These are phyloP conservation scores for Morelia viridis DNA, from an alignment of 2,797 vertebrate genomes.

Conservation along the genomic window DNA sequence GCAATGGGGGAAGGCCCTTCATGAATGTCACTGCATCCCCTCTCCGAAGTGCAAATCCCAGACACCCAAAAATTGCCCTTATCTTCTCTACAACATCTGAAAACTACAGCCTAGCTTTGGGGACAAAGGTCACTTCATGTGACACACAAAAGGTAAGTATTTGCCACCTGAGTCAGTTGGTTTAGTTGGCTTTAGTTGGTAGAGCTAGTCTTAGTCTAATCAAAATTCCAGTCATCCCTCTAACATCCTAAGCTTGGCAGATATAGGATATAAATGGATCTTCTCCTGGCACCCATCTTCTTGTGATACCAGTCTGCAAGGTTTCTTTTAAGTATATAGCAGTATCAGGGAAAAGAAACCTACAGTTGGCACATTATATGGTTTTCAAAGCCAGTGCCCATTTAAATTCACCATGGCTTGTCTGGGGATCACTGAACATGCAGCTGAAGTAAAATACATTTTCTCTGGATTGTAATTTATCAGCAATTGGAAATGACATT, in stretches of 20 bases:
- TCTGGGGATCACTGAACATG: neutral
- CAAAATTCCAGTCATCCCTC: neutral
- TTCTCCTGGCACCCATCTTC: neutral
- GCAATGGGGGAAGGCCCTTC: neutral
- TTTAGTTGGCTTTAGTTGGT: neutral
- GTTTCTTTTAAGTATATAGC: neutral
- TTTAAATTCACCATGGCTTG: neutral
- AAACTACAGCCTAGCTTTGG: neutral
- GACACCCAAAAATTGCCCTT: neutral
- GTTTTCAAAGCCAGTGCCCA: neutral
- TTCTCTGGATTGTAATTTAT: conserved; percentile 10
- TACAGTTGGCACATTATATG: neutral
- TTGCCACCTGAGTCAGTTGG: neutral
- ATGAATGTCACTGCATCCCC: neutral
- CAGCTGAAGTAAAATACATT: neutral
- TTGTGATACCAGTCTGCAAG: neutral
- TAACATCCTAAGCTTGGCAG: neutral
- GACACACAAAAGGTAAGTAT: neutral
- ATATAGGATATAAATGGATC: neutral
- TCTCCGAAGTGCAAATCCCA: neutral
- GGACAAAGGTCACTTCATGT: neutral
- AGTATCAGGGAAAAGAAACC: neutral
- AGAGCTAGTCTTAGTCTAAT: neutral
- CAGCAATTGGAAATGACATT: neutral
- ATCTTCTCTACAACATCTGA: neutral